Percentiles rank a stretch among this genome's conserved stretches.
Conservation (phyloP, 1,140 invertebrate genomes). For the Rhyzopertha dominica region DNA sequence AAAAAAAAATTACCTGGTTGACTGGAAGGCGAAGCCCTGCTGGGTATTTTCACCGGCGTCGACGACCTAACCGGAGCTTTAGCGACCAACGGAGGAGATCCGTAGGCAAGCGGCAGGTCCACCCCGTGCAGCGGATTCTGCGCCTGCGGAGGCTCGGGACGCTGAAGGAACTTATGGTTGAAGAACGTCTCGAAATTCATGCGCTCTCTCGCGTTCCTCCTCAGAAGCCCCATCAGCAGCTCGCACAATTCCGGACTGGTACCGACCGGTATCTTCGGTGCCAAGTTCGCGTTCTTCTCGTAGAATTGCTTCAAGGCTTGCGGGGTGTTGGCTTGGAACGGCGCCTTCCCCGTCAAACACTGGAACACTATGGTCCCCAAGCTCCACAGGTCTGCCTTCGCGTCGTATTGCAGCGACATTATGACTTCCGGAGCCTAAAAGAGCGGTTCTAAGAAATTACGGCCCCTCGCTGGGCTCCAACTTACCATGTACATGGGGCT, state of each 20-base stretch:
- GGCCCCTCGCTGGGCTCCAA: constrained; percentile 8
- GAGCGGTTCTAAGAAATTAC: background rate
- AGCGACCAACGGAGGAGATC: constrained; percentile 26
- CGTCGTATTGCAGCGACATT: constrained; percentile 98
- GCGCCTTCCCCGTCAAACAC: constrained; percentile 96
- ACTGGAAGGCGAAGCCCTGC: constrained; percentile 16
- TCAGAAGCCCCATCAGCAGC: constrained; percentile 79
- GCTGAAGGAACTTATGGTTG: constrained; percentile 82
- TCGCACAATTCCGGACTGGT: constrained; percentile 87
- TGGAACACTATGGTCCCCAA: constrained; percentile 99
- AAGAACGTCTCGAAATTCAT: constrained; percentile 96
- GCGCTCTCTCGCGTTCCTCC: constrained; percentile 88
- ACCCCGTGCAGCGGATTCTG: constrained; percentile 35
- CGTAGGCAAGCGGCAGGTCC: constrained; percentile 36
- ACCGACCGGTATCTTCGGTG: constrained; percentile 89
- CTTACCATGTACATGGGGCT: constrained; percentile 99
- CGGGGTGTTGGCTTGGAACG: constrained; percentile 97
- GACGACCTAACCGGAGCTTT: constrained; percentile 24
- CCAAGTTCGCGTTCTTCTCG: constrained; percentile 92
- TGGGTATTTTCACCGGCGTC: constrained; percentile 28
- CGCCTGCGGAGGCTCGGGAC: constrained; percentile 51
- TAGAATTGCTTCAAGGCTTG: constrained; percentile 96
- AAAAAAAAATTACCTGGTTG: constrained; percentile 29
- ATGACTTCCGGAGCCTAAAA: constrained; percentile 95
- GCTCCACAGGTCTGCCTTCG: constrained; percentile 98